Percentiles rank a stretch among this genome's conserved stretches.
phyloP scores from a whole-genome alignment of 1,140 invertebrate genomes.

The Calliopsis andreniformis region DNA sequence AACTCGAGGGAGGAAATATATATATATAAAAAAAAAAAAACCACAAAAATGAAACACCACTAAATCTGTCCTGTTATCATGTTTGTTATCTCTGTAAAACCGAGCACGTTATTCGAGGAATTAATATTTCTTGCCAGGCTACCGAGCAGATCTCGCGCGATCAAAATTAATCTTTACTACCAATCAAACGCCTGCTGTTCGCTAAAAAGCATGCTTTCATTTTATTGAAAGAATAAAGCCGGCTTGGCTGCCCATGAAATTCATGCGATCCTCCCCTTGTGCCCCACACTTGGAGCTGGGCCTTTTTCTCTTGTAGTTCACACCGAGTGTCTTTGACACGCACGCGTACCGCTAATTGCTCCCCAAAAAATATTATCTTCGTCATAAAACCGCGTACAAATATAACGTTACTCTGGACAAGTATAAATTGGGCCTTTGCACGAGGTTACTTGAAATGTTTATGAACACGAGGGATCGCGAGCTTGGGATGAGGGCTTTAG shows the following conservation, averaged over 20 bases:
- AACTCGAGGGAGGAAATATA: not conserved
- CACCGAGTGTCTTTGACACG: not conserved
- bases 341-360: conserved; percentile 11
- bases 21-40: conserved; percentile 29
- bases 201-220: not conserved
- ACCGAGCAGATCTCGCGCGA: conserved; percentile 24
- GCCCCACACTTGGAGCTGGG: no score
- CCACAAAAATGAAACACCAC: no score
- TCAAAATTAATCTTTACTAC: conserved; percentile 56
- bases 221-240: conserved; percentile 42
- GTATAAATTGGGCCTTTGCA: not conserved
- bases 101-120: conserved; percentile 40
- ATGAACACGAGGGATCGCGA: no score
- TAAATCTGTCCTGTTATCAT: conserved; percentile 40
- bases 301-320: not conserved
- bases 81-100: not conserved
- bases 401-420: not conserved
- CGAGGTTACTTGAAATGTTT: not conserved
- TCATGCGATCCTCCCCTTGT: not conserved
- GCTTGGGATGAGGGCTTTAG: no score
- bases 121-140: conserved; percentile 39
- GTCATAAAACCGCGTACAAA: conserved; percentile 12
- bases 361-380: conserved; percentile 17
- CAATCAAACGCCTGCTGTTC: conserved; percentile 38
- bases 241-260: not conserved